A percentile compares a stretch with the other conserved stretches of the same genome.
These are phyloP conservation scores for Thripadectes ignobilis DNA, from an alignment of 2,797 vertebrate species.

Conservation along the genomic window DNA sequence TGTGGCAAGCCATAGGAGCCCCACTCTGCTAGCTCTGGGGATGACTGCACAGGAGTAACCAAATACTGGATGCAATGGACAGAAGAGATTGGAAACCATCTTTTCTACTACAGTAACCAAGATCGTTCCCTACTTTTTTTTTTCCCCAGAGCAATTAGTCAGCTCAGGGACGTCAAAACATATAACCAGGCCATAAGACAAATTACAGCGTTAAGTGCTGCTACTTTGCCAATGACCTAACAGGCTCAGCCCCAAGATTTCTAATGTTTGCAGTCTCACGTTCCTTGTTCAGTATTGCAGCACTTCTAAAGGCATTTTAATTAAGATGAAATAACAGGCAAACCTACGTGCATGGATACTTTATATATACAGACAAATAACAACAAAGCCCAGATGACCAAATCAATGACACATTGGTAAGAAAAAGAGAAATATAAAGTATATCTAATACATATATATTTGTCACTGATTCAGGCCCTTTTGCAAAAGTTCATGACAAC, in stretches of 20 bases:
- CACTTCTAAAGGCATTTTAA: not conserved
- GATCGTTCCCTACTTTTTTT: not conserved
- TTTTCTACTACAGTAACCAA: conserved; percentile 15
- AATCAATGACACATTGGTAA: not conserved
- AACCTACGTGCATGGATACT: not conserved
- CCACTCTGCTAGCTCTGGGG: not conserved
- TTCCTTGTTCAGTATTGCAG: not conserved
- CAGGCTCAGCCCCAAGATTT: not conserved
- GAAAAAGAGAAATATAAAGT: conserved; percentile 13
- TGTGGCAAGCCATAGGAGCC: not conserved
- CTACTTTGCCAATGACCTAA: conserved; percentile 13
- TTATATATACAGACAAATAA: not conserved
- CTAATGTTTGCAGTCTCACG: not conserved
- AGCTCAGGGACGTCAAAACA: conserved; percentile 54
- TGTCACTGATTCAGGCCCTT: not conserved
- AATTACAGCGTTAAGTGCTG: conserved; percentile 13
- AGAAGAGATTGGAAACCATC: not conserved
- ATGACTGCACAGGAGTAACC: not conserved
- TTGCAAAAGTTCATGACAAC: conserved; percentile 8
- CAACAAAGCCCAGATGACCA: not conserved
- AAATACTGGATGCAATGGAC: not conserved
- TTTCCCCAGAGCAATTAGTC: conserved; percentile 47
- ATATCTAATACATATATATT: not conserved
- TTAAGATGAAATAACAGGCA: not conserved
- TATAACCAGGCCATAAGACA: conserved; percentile 22